These are phyloP conservation scores for Canis aureus DNA, from an alignment of 2,113 vertebrate genomes.

Conservation along the genomic window DNA sequence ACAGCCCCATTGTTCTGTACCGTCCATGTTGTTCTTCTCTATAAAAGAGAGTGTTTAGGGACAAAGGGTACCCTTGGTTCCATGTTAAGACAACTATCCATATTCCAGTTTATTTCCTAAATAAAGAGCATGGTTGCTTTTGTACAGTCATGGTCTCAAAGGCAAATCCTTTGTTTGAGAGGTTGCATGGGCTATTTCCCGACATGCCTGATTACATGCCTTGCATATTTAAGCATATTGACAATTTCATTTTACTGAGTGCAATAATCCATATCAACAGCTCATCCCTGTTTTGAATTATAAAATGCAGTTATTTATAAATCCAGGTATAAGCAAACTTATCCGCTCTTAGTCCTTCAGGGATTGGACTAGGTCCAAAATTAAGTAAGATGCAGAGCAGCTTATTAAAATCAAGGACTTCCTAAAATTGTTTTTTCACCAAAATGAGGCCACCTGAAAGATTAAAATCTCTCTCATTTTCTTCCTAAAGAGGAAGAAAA, in stretches of 20 bases:
- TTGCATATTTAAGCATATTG: constrained; percentile 42
- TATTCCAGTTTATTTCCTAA: background rate
- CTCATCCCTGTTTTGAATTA: constrained; percentile 67
- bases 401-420: constrained; percentile 81
- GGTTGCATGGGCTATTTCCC: constrained; percentile 65
- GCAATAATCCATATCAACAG: constrained; percentile 70
- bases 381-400: constrained; percentile 70
- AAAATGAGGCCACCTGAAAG: constrained; percentile 83
- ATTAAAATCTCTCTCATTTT: constrained; percentile 81
- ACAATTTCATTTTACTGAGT: constrained; percentile 70
- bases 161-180: constrained; percentile 54
- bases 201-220: background rate
- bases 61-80: background rate
- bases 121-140: background rate
- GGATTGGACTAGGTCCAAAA: constrained; percentile 77
- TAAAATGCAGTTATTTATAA: constrained; percentile 65
- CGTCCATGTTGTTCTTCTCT: background rate
- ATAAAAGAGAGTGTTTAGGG: background rate
- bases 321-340: constrained; percentile 66
- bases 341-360: constrained; percentile 67
- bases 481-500: constrained; percentile 70
- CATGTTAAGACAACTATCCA: background rate
- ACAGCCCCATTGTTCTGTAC: background rate
- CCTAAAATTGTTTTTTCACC: constrained; percentile 80
- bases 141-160: constrained; percentile 48